Conservation (phyloP, 2,113 vertebrate species). For the Melanostigma gelatinosum region DNA sequence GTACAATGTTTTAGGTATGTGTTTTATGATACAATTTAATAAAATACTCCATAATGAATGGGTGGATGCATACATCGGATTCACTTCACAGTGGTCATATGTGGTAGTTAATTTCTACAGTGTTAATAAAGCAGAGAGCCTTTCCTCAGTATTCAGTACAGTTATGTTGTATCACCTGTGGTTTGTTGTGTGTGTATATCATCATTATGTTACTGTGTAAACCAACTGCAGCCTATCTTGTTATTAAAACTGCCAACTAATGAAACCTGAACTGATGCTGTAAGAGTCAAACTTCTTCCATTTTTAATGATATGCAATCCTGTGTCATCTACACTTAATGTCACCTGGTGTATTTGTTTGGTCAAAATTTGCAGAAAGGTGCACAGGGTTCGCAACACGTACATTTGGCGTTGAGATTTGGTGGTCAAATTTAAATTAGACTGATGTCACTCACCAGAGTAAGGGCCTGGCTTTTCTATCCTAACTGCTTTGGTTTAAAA, state of each 20-base stretch:
- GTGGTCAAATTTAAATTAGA: neutral
- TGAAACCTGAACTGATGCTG: neutral
- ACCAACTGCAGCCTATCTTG: neutral
- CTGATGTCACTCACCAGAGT: neutral
- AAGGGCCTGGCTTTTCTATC: too few relatives aligned
- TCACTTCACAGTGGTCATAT: neutral
- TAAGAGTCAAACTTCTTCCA: neutral
- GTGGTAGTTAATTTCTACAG: constrained; percentile 18
- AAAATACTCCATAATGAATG: neutral
- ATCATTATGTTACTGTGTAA: constrained; percentile 1
- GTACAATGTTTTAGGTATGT: neutral
- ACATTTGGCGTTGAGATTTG: neutral
- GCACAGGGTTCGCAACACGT: neutral
- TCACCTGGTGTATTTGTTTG: neutral
- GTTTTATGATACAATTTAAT: neutral
- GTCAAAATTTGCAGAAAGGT: neutral
- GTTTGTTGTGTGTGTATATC: neutral
- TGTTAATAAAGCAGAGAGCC: constrained; percentile 27
- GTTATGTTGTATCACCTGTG: neutral
- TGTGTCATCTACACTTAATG: neutral
- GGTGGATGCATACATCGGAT: neutral
- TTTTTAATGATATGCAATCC: neutral
- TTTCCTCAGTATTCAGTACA: neutral
- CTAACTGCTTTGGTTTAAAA: neutral
- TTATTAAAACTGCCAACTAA: constrained; percentile 1